Percentiles rank a stretch among this genome's conserved stretches.
phyloP scores from a whole-genome alignment of 2,113 vertebrate genomes.

The Morone saxatilis region DNA sequence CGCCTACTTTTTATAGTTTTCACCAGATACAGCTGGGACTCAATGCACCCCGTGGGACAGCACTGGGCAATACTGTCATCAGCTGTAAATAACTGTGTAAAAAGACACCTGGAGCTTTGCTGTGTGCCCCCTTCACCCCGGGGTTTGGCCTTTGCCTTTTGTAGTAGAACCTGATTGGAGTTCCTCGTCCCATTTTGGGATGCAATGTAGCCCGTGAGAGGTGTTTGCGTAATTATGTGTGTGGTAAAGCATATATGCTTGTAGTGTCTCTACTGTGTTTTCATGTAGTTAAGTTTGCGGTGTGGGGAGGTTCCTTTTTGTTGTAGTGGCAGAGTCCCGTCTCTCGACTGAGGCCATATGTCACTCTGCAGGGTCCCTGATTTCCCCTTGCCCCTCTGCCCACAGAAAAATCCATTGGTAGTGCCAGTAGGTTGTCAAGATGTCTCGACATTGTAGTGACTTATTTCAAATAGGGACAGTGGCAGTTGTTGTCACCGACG shows the following conservation, averaged over 20 bases:
- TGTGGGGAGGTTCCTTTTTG: slow-evolving; percentile 7
- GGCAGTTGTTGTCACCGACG: not conserved
- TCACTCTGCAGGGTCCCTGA: slow-evolving; percentile 7
- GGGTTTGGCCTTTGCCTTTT: slow-evolving; percentile 56
- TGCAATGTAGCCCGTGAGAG: slow-evolving; percentile 1
- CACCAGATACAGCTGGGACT: slow-evolving; percentile 35
- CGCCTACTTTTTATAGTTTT: slow-evolving; percentile 43
- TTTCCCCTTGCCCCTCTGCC: not conserved
- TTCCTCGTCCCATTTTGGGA: not conserved
- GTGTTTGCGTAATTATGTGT: not conserved
- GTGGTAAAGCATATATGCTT: not conserved
- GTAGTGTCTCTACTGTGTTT: not conserved
- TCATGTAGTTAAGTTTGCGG: not conserved
- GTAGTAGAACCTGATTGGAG: not conserved
- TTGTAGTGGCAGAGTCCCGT: slow-evolving; percentile 40
- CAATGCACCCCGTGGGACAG: slow-evolving; percentile 40
- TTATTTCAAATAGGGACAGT: not conserved
- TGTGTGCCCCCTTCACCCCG: slow-evolving; percentile 19
- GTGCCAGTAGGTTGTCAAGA: not conserved
- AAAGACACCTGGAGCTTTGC: slow-evolving; percentile 43
- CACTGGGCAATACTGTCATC: slow-evolving; percentile 8
- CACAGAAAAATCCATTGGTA: not conserved
- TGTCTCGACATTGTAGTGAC: not conserved
- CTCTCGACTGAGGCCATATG: slow-evolving; percentile 53
- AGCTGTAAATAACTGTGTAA: slow-evolving; percentile 56